These are phyloP conservation scores for Melolontha melolontha DNA, from an alignment of 2,888 invertebrate genomes.

Conservation along the genomic window DNA sequence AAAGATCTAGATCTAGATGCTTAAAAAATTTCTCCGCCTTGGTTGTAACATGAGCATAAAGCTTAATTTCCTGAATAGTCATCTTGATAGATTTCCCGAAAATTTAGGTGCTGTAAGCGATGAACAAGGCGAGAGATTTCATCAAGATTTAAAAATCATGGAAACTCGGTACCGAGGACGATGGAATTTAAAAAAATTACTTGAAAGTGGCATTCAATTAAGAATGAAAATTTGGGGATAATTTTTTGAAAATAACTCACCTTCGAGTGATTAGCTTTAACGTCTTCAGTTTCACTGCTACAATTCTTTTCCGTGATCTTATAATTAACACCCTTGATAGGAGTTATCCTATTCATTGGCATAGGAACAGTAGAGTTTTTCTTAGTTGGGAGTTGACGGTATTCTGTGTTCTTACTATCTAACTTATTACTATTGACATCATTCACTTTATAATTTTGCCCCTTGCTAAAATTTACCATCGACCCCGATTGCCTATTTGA, in stretches of 20 bases:
- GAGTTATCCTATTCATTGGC: background rate
- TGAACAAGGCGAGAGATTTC: too few species aligned
- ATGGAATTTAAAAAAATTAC: too few species aligned
- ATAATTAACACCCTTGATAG: slow-evolving; percentile 6
- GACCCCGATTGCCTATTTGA: background rate
- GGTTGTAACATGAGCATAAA: too few species aligned
- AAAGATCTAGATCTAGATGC: too few species aligned
- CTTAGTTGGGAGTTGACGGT: background rate
- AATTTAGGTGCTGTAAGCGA: too few species aligned
- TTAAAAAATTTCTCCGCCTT: too few species aligned
- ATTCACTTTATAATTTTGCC: slow-evolving; percentile 39
- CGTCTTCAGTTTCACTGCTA: slow-evolving; percentile 21
- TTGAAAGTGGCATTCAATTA: too few species aligned
- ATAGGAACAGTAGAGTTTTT: background rate
- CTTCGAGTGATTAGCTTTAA: slow-evolving; percentile 25
- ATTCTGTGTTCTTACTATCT: background rate
- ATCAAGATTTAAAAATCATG: too few species aligned
- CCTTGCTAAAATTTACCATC: slow-evolving; percentile 38
- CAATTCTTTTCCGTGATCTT: slow-evolving; percentile 31
- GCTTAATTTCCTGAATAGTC: too few species aligned
- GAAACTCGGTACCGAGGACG: too few species aligned
- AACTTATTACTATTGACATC: slow-evolving; percentile 4
- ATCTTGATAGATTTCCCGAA: too few species aligned
- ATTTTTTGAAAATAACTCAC: background rate
- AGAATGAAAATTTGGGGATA: background rate